Base-by-base conservation (phyloP, 2,888 invertebrate genomes). In the Uloborus plumipes region DNA sequence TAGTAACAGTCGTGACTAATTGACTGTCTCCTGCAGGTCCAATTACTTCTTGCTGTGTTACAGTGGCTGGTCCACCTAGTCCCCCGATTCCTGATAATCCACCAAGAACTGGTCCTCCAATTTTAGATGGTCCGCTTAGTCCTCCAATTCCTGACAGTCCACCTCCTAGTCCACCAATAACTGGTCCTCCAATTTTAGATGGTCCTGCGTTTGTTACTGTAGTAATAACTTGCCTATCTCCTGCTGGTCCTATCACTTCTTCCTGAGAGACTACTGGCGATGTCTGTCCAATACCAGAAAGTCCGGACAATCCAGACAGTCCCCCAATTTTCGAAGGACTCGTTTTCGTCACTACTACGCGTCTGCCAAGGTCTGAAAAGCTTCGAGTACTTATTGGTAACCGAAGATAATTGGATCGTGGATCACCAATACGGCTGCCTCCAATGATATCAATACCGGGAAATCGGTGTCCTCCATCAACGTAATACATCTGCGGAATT, bases 361-460 rank as follows among this genome's bases (percentile, higher is more conserved):
- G 31, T 13, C 47, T 64, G 11, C 71, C 72, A 1, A 74, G 20
- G 13, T 49, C 47, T 7, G 74, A 62, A 22, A 74, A 74, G 53
- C 80, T 16, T 13, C 22, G 31, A 18, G 69, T 58, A 22, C 58
- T 80, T 50, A 64, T 64, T 20, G 80, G 74, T 20, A 81, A 65
- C 20, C 20, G 74, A 20, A 70, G 55, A 31, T 81, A 81, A 22
- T 69, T 69, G 47, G 20, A 75, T 22, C 80, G 47, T 14, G 80
- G 80, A 70, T 81, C 80, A 26, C 80, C 80, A 20, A 81, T 70
- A 65, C 80, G 20, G 50, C 70, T 70, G 49, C 80, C 80, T 51
- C 80, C 80, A 18, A 81, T 70, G n/a, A 75, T 81, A 20, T 81
- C 80, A 64, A 81, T 70, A 9, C 80, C 80, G 14, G 70, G 64